Conservation (phyloP, 37 sponge, comb jelly and placozoan genomes). For the Spongilla lacustris region DNA sequence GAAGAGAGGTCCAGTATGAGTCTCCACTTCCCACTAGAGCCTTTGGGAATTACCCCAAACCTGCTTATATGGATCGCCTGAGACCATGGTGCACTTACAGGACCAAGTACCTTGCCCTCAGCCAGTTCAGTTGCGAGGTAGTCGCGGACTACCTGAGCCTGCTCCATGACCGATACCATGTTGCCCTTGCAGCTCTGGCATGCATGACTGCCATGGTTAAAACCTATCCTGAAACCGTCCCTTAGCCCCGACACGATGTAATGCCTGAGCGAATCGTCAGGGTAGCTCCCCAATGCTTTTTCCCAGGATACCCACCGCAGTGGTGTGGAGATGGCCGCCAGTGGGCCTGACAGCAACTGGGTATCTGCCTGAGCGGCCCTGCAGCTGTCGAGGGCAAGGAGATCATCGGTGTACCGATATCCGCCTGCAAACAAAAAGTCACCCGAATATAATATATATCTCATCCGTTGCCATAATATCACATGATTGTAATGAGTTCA, state of each 20-base stretch:
- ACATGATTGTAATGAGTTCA: too few relatives aligned
- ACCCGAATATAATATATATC: too few relatives aligned
- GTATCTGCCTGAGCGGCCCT: not conserved
- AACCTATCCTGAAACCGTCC: constrained; percentile 11
- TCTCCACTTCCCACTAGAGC: constrained; percentile 10
- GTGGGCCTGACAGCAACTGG: not conserved
- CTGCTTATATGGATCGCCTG: constrained; percentile 5
- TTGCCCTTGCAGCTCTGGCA: not conserved
- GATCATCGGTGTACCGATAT: not conserved
- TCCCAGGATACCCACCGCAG: constrained; percentile 14
- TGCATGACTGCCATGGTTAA: not conserved
- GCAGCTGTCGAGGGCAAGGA: not conserved
- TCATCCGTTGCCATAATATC: too few relatives aligned
- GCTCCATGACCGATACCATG: constrained; percentile 4
- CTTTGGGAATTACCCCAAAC: constrained; percentile 22
- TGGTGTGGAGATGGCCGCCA: not conserved
- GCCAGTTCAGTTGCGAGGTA: not conserved
- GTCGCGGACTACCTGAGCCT: not conserved
- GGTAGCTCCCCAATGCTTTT: not conserved
- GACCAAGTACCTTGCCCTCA: constrained; percentile 17
- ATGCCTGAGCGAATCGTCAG: not conserved
- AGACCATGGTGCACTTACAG: not conserved
- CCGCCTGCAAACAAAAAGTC: not conserved
- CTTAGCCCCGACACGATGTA: constrained; percentile 11
- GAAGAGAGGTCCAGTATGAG: constrained; percentile 15